These are phyloP conservation scores for Heterotis niloticus DNA, from an alignment of 2,113 vertebrate genomes.

Conservation along the genomic window DNA sequence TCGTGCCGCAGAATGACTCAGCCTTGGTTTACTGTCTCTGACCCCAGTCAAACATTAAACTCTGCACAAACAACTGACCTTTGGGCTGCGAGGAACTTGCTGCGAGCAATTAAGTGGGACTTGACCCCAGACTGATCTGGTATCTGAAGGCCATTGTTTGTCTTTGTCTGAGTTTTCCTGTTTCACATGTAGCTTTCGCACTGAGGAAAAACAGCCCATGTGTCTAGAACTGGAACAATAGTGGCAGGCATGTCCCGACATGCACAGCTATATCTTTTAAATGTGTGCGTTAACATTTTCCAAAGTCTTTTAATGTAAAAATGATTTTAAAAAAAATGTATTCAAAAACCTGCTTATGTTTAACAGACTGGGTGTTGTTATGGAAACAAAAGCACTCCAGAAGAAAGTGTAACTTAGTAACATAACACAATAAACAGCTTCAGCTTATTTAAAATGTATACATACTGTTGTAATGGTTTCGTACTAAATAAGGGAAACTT, in stretches of 20 bases:
- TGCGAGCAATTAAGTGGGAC: slow-evolving; percentile 13
- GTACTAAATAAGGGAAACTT: no score
- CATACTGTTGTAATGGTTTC: no score
- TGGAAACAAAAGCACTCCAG: slow-evolving; percentile 41
- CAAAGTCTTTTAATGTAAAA: neutral
- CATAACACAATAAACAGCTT: slow-evolving; percentile 37
- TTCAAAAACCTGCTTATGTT: slow-evolving; percentile 27
- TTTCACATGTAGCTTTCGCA: neutral
- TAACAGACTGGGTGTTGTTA: slow-evolving; percentile 35
- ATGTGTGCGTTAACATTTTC: no score
- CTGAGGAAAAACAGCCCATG: no score
- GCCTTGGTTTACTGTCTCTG: slow-evolving; percentile 25
- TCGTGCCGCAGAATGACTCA: neutral
- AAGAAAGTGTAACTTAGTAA: slow-evolving; percentile 37
- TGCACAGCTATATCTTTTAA: no score
- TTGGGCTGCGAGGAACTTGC: slow-evolving; percentile 3
- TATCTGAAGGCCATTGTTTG: neutral
- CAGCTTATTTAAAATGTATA: slow-evolving; percentile 8
- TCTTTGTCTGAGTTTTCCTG: neutral
- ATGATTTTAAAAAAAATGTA: neutral
- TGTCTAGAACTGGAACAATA: no score
- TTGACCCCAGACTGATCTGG: slow-evolving; percentile 6
- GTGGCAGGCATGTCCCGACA: no score
- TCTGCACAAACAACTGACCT: slow-evolving; percentile 20
- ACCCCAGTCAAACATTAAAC: slow-evolving; percentile 21